Conservation (phyloP, 2,888 invertebrate genomes). For the Pycnomerus fuliginosus region DNA sequence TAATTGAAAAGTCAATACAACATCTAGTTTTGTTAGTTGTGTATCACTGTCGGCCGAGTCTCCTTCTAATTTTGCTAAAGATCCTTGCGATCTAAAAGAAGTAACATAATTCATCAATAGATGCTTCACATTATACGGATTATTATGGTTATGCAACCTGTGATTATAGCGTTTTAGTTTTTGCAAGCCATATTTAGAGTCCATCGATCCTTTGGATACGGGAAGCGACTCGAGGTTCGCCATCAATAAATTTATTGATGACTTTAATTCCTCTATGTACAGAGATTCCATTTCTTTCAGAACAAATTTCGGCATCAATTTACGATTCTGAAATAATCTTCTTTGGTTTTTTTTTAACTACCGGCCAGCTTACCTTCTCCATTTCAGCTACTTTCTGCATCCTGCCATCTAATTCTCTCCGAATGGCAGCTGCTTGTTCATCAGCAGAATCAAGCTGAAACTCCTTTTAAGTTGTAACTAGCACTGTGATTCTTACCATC, state of each 20-base stretch:
- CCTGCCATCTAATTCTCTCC: constrained; percentile 96
- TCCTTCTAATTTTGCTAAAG: constrained; percentile 88
- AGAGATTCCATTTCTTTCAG: constrained; percentile 99
- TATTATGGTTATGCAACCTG: constrained; percentile 71
- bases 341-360: constrained; percentile 6
- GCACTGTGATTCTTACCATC: constrained; percentile 63
- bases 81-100: constrained; percentile 81
- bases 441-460: constrained; percentile 95
- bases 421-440: constrained; percentile 98
- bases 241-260: constrained; percentile 97
- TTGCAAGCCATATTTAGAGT: constrained; percentile 96
- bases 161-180: constrained; percentile 98
- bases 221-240: constrained; percentile 98
- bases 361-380: constrained; percentile 88
- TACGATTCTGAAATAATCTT: constrained; percentile 71
- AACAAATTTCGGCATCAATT: constrained; percentile 98
- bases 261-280: constrained; percentile 97
- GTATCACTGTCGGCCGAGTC: constrained; percentile 96
- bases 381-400: constrained; percentile 96
- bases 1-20: constrained; percentile 93
- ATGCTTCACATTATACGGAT: constrained; percentile 55
- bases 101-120: constrained; percentile 56
- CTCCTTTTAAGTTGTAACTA: constrained; percentile 7
- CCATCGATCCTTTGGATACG: constrained; percentile 96
- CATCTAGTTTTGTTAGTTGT: constrained; percentile 96